Evolutionary conservation across 2,797 vertebrate species (phyloP).

Genomic region (Gymnodraco acuticeps): DNA sequence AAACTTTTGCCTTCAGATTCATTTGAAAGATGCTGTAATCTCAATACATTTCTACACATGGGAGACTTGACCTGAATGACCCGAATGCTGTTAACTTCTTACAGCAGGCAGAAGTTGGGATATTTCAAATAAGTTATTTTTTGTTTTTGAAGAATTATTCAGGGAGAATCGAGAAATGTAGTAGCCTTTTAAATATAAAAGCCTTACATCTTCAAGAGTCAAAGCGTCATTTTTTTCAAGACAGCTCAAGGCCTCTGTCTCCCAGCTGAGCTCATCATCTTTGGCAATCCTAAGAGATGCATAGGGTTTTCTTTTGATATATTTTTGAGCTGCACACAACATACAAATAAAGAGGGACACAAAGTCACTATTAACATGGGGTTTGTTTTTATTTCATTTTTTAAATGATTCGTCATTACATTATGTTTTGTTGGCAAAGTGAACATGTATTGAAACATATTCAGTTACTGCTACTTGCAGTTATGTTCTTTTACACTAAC

Average conservation of each 20-base stretch:
- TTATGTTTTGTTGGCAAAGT: not conserved
- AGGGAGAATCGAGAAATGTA: not conserved
- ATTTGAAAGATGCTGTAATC: slow-evolving; percentile 40
- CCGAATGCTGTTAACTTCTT: slow-evolving; percentile 16
- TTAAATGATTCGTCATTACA: not conserved
- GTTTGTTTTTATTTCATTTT: not conserved
- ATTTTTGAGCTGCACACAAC: not conserved
- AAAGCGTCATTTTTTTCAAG: not conserved
- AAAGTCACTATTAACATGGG: not conserved
- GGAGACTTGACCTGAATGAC: slow-evolving; percentile 21
- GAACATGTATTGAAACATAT: slow-evolving; percentile 9
- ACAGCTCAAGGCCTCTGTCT: slow-evolving; percentile 7
- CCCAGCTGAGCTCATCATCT: slow-evolving; percentile 29
- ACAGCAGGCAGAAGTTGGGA: slow-evolving; percentile 9
- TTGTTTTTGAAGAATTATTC: slow-evolving; percentile 25
- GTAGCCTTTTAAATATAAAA: slow-evolving; percentile 7
- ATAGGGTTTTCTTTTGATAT: slow-evolving; percentile 6
- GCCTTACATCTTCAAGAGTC: not conserved
- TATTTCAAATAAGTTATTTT: slow-evolving; percentile 14
- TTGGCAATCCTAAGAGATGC: slow-evolving; percentile 17
- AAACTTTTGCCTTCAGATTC: slow-evolving; percentile 19
- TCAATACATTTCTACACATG: slow-evolving; percentile 18
- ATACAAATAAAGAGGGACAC: not conserved
- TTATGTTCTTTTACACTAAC: slow-evolving; percentile 7
- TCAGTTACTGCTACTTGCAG: not conserved